A percentile compares a stretch with the other conserved stretches of the same genome.
Evolutionary conservation across 2,113 vertebrate species (phyloP).

Genomic region (Platycercus adscitus): DNA sequence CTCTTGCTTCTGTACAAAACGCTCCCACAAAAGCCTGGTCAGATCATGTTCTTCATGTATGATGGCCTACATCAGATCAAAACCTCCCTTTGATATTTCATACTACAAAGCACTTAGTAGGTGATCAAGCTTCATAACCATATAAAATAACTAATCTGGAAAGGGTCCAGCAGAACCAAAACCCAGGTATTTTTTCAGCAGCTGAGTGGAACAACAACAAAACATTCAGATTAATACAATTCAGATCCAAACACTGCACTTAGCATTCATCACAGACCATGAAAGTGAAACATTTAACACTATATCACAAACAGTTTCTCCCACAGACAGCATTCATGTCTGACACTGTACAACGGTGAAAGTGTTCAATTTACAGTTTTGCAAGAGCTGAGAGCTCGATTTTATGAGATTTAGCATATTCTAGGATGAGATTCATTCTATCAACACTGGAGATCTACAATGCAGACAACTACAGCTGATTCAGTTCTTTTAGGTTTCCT

Average conservation of each 20-base stretch:
- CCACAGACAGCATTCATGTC: not conserved
- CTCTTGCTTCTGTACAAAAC: not conserved
- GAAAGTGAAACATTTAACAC: not conserved
- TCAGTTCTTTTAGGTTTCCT: not conserved
- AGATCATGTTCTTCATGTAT: not conserved
- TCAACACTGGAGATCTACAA: not conserved
- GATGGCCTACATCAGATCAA: not conserved
- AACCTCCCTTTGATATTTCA: not conserved
- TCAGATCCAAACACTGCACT: not conserved
- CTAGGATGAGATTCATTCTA: not conserved
- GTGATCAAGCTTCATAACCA: not conserved
- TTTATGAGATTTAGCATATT: not conserved
- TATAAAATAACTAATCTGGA: not conserved
- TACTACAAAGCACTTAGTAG: not conserved
- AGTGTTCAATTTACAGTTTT: not conserved
- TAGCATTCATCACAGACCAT: not conserved
- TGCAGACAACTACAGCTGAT: not conserved
- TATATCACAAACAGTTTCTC: not conserved
- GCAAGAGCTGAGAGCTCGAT: not conserved
- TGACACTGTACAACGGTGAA: not conserved
- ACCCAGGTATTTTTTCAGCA: not conserved
- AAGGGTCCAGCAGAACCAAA: not conserved
- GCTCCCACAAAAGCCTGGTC: not conserved
- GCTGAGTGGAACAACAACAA: not conserved
- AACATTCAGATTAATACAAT: not conserved